Evolutionary conservation across 1,140 invertebrate genomes (phyloP), one percentile per base, ranked within the genome.

Genomic region (Anoplolepis gracilipes): DNA sequence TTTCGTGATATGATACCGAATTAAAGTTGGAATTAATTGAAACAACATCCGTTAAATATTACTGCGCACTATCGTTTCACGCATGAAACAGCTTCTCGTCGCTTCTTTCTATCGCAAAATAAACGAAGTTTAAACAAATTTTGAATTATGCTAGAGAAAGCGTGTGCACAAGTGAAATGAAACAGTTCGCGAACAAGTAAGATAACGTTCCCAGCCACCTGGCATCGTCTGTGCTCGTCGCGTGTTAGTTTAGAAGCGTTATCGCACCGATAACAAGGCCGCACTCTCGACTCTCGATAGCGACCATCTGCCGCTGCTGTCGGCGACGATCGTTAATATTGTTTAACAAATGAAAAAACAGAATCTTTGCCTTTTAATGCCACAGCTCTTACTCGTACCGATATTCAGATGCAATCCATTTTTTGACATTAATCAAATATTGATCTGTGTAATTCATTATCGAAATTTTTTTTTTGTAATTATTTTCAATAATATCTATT

Each of bases 221-320:
- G 84, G 84, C 82, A 64, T 76, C 81, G 30, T 61, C 28, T 49
- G 46, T 36, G 72, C 36, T 55, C 39, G 57, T 82, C 77, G 85
- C 57, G 30, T 46, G 65, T 84, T 79, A 69, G 76, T 69, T 86
- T 62, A 69, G 42, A 82, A 49, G 46, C 76, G 13, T 86, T 88
- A 89, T 89, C 88, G 33, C n/a, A 2, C 39, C 69, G 88, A 89
- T 89, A 89, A 85, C 84, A 65, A 89, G 70, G 22, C 67, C 77
- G 36, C 22, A 57, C 19, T 22, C 46, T 87, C 64, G 77, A 57
- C 19, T 22, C 46, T 87, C 64, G 77, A 59, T 88, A 88, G 57
- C 55, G 42, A 53, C 69, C 88, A 89, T 89, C 87, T 89, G 88
- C n/a, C 25, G n/a, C 33, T 30, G 61, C n/a, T 25, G 46, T 42